Percentiles rank a stretch among this genome's conserved stretches.
These are phyloP conservation scores for Festucalex cinctus DNA, from an alignment of 2,113 vertebrate genomes.

Conservation along the genomic window DNA sequence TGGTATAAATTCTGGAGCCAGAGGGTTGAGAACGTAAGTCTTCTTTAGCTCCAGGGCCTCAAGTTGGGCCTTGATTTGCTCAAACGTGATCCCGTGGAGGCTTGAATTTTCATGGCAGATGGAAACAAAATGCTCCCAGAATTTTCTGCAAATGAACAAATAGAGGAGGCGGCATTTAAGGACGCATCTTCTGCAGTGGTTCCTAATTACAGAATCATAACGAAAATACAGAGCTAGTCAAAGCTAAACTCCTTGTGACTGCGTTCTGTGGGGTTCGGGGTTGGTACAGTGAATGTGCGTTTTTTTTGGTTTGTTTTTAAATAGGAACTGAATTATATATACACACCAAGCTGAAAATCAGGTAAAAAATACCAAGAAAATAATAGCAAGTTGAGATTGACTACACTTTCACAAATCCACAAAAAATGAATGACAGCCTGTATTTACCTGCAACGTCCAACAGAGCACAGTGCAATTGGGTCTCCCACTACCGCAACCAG, in stretches of 20 bases:
- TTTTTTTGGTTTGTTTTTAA: too few species aligned
- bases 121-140: conserved; percentile 98
- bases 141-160: conserved; percentile 79
- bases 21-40: conserved; percentile 95
- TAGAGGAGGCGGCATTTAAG: conserved; percentile 11
- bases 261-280: too few species aligned
- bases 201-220: background rate
- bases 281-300: too few species aligned
- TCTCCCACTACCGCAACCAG: conserved; percentile 97
- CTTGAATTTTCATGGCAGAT: conserved; percentile 94
- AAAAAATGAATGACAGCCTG: background rate
- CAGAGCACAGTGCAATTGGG: conserved; percentile 94
- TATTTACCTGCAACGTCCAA: conserved; percentile 94
- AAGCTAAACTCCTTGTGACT: too few species aligned
- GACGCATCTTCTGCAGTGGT: background rate
- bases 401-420: background rate
- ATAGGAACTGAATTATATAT: too few species aligned
- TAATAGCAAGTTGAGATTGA: too few species aligned
- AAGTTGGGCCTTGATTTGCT: conserved; percentile 96
- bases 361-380: background rate
- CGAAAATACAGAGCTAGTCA: background rate
- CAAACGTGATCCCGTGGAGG: conserved; percentile 96
- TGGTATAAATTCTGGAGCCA: conserved; percentile 97
- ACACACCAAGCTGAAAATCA: background rate
- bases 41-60: conserved; percentile 98